phyloP scores from a whole-genome alignment of 2,797 vertebrate genomes.

The Chanos chanos region DNA sequence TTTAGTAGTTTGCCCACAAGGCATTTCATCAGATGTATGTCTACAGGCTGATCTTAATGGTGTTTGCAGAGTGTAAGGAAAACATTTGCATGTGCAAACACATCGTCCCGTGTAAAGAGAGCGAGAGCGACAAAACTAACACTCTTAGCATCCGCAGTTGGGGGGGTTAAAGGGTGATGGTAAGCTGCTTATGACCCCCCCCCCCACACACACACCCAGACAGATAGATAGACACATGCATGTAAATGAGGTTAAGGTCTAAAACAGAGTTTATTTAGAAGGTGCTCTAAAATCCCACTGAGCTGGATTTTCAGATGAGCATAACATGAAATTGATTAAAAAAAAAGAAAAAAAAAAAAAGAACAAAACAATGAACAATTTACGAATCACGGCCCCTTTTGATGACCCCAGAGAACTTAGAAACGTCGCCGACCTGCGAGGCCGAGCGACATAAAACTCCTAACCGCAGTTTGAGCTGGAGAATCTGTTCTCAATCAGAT shows the following conservation, averaged over 20 bases:
- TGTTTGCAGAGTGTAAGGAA: conserved; percentile 29
- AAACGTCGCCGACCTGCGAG: no score
- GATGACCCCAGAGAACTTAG: no score
- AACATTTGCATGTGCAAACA: conserved; percentile 34
- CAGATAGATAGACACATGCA: conserved; percentile 33
- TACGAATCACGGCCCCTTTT: no score
- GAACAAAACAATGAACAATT: no score
- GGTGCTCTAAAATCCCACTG: no score
- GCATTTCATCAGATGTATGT: conserved; percentile 26
- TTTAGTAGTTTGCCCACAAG: conserved; percentile 15
- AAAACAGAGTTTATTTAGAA: no score
- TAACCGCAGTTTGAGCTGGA: no score
- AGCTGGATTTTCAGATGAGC: no score
- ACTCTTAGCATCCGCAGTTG: conserved; percentile 29
- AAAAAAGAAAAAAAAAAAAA: no score
- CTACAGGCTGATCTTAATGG: conserved; percentile 19
- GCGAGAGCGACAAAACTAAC: conserved; percentile 31
- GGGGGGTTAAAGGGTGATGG: conserved; percentile 15
- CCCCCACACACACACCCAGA: conserved; percentile 19
- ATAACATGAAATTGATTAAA: no score
- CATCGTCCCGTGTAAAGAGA: conserved; percentile 12
- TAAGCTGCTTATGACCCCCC: conserved; percentile 34
- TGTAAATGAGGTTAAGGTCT: conserved; percentile 13
- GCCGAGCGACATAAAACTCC: no score
- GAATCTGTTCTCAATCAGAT: no score